Evolutionary conservation across 2,113 vertebrate genomes (phyloP).

Genomic region (Labeo rohita): DNA sequence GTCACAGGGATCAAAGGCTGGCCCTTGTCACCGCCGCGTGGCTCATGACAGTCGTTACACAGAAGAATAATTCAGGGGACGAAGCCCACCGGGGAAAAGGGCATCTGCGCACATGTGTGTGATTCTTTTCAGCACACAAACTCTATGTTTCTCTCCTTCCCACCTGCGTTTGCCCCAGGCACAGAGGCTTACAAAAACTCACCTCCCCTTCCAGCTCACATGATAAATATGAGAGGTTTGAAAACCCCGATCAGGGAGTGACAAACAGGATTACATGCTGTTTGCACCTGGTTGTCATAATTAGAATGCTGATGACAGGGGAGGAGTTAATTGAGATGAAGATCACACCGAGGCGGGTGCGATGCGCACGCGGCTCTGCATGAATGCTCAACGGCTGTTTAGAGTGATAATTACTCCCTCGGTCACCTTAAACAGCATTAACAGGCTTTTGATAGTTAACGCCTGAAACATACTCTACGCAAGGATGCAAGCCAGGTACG

Average conservation of each 20-base stretch:
- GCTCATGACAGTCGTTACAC: not conserved
- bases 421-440: slow-evolving; percentile 21
- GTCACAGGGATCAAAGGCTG: slow-evolving; percentile 35
- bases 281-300: slow-evolving; percentile 63
- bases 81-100: not conserved
- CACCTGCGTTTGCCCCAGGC: slow-evolving; percentile 50
- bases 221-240: slow-evolving; percentile 43
- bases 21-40: not conserved
- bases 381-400: not conserved
- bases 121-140: not conserved
- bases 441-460: not conserved
- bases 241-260: slow-evolving; percentile 39
- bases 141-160: slow-evolving; percentile 19
- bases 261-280: slow-evolving; percentile 61
- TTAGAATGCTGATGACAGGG: slow-evolving; percentile 54
- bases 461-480: not conserved
- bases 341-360: not conserved
- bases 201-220: slow-evolving; percentile 32
- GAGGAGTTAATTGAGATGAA: slow-evolving; percentile 49
- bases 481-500: not conserved
- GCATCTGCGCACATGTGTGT: not conserved
- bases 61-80: slow-evolving; percentile 33
- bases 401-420: slow-evolving; percentile 31
- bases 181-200: slow-evolving; percentile 31
- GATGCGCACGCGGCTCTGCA: slow-evolving; percentile 5